A percentile compares a stretch with the other conserved stretches of the same genome.
These are phyloP conservation scores for Cyrtonyx montezumae DNA, from an alignment of 2,113 vertebrate species.

Conservation along the genomic window DNA sequence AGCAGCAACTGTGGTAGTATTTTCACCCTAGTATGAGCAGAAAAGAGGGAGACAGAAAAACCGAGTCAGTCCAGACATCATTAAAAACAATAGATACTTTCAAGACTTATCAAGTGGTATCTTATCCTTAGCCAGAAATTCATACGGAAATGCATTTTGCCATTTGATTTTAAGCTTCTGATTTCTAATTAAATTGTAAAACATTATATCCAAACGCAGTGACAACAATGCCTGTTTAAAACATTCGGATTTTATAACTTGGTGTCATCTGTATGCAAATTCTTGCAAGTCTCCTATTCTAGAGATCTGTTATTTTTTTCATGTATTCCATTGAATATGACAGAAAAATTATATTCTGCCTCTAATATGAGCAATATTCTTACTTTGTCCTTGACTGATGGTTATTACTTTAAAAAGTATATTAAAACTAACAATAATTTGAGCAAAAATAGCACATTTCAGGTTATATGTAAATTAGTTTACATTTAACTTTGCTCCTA, in stretches of 20 bases:
- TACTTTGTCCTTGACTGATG: background rate
- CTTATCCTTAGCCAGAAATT: background rate
- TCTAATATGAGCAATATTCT: background rate
- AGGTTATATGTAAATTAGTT: background rate
- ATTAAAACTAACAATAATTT: background rate
- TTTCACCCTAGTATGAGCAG: background rate
- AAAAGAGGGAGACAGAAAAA: background rate
- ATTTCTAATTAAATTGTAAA: background rate
- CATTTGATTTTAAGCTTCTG: background rate
- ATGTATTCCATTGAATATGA: background rate
- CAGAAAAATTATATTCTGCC: background rate
- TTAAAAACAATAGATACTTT: background rate
- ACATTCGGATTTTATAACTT: background rate
- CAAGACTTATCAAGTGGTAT: background rate
- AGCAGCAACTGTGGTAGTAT: background rate
- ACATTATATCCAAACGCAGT: background rate
- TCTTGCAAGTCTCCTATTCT: background rate
- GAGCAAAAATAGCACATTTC: background rate
- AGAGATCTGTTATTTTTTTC: background rate
- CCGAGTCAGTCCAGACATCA: background rate
- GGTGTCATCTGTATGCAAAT: background rate
- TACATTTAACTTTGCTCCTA: background rate
- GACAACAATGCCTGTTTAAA: background rate
- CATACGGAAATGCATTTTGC: background rate
- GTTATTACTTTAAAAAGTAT: background rate